These are phyloP conservation scores for Phyllostomus discolor DNA, from an alignment of 2,113 vertebrate species.

Conservation along the genomic window DNA sequence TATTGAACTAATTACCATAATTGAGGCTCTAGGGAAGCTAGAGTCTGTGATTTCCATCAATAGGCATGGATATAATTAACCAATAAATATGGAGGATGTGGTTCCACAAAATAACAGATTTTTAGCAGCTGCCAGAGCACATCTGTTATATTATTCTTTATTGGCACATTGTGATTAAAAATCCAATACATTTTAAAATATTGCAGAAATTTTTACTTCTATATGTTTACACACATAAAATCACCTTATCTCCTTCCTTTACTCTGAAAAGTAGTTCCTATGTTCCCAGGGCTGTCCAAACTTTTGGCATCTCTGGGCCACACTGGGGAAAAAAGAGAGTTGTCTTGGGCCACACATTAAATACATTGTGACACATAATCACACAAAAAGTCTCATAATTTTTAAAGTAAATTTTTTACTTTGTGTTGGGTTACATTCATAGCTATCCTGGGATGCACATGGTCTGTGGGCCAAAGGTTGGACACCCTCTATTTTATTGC, in stretches of 20 bases:
- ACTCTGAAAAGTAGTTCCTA: background rate
- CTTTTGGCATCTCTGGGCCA: too few relatives aligned
- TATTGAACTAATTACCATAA: slow-evolving; percentile 54
- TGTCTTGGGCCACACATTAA: too few relatives aligned
- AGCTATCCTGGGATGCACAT: too few relatives aligned
- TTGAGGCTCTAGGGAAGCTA: slow-evolving; percentile 45
- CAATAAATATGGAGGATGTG: slow-evolving; percentile 54
- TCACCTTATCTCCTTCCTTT: background rate
- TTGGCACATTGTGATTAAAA: slow-evolving; percentile 47
- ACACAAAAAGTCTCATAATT: too few relatives aligned
- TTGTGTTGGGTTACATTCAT: too few relatives aligned
- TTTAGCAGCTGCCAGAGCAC: slow-evolving; percentile 52
- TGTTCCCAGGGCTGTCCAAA: background rate
- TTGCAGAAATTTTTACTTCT: background rate
- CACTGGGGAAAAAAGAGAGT: too few relatives aligned
- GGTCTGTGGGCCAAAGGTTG: too few relatives aligned
- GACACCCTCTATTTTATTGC: background rate
- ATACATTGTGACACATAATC: too few relatives aligned
- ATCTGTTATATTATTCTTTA: slow-evolving; percentile 53
- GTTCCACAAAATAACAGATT: slow-evolving; percentile 44
- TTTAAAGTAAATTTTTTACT: too few relatives aligned
- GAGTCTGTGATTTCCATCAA: slow-evolving; percentile 64
- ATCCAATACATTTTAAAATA: slow-evolving; percentile 50
- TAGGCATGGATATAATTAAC: slow-evolving; percentile 61
- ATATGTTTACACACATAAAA: slow-evolving; percentile 42